Base-by-base conservation (phyloP, 2,888 invertebrate species). In the Dione juno region DNA sequence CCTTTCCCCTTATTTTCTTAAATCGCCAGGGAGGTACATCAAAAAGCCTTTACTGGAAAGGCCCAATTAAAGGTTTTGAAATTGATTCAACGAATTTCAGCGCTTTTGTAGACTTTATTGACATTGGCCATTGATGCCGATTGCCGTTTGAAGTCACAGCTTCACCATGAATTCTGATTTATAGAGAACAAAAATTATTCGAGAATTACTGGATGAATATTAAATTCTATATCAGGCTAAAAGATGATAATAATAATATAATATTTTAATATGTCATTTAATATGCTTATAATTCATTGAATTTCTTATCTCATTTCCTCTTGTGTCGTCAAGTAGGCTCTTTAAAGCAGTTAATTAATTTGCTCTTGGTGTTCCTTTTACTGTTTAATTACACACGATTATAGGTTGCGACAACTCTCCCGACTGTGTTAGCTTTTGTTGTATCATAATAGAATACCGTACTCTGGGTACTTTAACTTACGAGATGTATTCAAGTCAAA, bases 61-160 rank as follows among this genome's bases (percentile, higher is more conserved):
- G 82, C 85, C 88, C 90, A 92, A 92, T 92, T 92, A 92, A 89
- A 86, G 87, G 85, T 88, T 89, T 89, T 85, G 82, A 86, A 88
- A 90, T 90, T 87, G 89, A 92, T 87, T 90, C 88, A 81, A 76
- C 77, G 79, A 86, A 84, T 84, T 82, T 84, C 82, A 73, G 75
- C 77, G 77, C 75, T 79, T 88, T 87, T 88, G 84, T 88, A 82
- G 86, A 86, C 83, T 85, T 82, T 88, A 85, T 88, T 88, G 88
- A 87, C 87, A 84, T 85, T 84, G 81, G 82, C 76, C 75, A 76
- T 76, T 76, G 77, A 75, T 74, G 77, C 74, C 81, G 82, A 86
- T 83, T 78, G 81, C 74, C 85, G 80, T 87, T 88, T 87, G 85
- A 86, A 82, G 83, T 84, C 74, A 75, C 77, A 67, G 70, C 69